phyloP scores from a whole-genome alignment of 1,140 invertebrate species.

The Onthophagus taurus region DNA sequence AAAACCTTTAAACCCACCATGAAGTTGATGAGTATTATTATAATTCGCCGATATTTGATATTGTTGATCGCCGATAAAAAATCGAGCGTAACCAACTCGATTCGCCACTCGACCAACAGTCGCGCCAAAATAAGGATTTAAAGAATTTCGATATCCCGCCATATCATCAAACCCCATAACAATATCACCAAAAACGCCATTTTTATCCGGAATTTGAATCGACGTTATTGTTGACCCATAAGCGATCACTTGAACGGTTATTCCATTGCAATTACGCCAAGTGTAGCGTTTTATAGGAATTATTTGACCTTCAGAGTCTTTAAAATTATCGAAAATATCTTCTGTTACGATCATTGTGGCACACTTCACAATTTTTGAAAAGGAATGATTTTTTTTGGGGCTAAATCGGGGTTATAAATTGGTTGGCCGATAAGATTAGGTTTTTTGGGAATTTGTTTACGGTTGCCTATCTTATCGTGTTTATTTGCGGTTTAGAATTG shows the following conservation, averaged over 20 bases:
- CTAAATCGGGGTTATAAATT: no score
- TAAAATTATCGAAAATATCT: conserved; percentile 31
- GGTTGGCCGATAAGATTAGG: no score
- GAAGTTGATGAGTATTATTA: conserved; percentile 61
- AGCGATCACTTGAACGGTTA: conserved; percentile 56
- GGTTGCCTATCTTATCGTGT: no score
- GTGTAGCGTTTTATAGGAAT: conserved; percentile 43
- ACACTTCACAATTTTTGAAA: no score
- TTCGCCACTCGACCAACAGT: conserved; percentile 84
- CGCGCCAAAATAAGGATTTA: conserved; percentile 76
- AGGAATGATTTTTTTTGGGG: no score
- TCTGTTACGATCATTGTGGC: no score
- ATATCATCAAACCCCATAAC: conserved; percentile 70
- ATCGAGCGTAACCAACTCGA: conserved; percentile 62
- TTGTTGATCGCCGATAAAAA: conserved; percentile 55
- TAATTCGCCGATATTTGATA: conserved; percentile 67
- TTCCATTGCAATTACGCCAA: conserved; percentile 46
- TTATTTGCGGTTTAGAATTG: no score
- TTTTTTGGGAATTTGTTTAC: no score
- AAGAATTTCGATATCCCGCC: conserved; percentile 49
- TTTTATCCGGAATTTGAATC: conserved; percentile 60
- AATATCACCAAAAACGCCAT: conserved; percentile 58
- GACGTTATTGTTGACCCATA: conserved; percentile 73
- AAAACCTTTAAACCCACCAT: conserved; percentile 82
- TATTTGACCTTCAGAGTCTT: conserved; percentile 23